Conservation (phyloP, 2,888 invertebrate genomes). For the Hipparchia sbordonii region DNA sequence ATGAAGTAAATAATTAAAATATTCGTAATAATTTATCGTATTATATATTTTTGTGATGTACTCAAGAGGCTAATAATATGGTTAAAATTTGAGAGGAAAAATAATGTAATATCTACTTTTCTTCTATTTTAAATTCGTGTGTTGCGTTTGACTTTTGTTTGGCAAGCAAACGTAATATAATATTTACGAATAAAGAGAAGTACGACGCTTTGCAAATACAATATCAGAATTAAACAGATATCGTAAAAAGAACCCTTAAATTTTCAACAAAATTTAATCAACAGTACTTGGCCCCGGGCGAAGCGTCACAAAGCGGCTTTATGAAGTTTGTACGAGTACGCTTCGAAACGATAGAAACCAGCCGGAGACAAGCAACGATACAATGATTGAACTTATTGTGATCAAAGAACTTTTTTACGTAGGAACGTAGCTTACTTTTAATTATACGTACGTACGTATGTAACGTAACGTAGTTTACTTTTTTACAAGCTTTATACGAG, state of each 20-base stretch:
- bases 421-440: neutral
- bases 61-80: no score
- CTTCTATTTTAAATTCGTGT: no score
- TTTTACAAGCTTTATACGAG: no score
- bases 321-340: conserved; percentile 10
- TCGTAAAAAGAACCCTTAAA: conserved; percentile 11
- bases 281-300: conserved; percentile 10
- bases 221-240: conserved; percentile 6
- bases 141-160: no score
- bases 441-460: no score
- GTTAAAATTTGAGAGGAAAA: no score
- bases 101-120: no score
- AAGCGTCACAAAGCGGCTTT: conserved; percentile 16
- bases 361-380: conserved; percentile 1
- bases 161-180: neutral
- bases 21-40: no score
- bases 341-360: neutral
- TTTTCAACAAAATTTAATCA: conserved; percentile 16
- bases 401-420: neutral
- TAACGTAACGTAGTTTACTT: no score
- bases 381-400: conserved; percentile 6
- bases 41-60: no score
- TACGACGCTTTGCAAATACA: neutral
- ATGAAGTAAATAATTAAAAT: no score
- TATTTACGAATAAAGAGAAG: neutral